Percentiles rank a stretch among this genome's conserved stretches.
Evolutionary conservation across 2,797 vertebrate genomes (phyloP).

Genomic region (Enteromius mattozi): DNA sequence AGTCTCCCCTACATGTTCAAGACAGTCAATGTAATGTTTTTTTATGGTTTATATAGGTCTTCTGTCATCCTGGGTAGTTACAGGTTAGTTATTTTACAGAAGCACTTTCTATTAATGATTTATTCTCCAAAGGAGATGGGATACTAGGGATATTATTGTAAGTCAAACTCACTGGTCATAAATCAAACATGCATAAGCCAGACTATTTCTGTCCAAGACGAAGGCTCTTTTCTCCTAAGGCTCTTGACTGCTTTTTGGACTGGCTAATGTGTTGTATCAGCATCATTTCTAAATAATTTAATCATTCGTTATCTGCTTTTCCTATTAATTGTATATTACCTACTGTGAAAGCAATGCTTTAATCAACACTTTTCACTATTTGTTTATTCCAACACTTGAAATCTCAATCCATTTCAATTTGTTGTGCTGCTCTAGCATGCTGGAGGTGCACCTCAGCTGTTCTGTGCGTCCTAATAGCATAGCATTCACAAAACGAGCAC

Average conservation of each 20-base stretch:
- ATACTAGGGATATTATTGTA: conserved; percentile 19
- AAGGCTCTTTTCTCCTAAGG: background rate
- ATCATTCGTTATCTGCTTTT: background rate
- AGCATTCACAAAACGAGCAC: background rate
- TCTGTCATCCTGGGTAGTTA: background rate
- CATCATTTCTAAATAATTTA: background rate
- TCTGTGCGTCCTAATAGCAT: conserved; percentile 5
- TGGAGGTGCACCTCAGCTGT: conserved; percentile 10
- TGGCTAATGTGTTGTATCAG: background rate
- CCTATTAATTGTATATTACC: background rate
- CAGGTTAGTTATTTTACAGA: conserved; percentile 24
- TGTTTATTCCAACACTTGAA: background rate
- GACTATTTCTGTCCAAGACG: background rate
- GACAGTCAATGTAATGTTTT: background rate
- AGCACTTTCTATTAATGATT: conserved; percentile 19
- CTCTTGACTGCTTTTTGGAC: conserved; percentile 3
- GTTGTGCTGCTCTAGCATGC: background rate
- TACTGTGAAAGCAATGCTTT: background rate
- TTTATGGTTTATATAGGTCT: background rate
- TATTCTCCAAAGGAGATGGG: conserved; percentile 15
- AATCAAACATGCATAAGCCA: conserved; percentile 2
- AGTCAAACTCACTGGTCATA: conserved; percentile 8
- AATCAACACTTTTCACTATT: background rate
- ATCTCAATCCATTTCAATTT: background rate
- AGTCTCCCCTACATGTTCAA: background rate